Evolutionary conservation across 2,797 vertebrate species (phyloP).

Genomic region (Garrulus glandarius): DNA sequence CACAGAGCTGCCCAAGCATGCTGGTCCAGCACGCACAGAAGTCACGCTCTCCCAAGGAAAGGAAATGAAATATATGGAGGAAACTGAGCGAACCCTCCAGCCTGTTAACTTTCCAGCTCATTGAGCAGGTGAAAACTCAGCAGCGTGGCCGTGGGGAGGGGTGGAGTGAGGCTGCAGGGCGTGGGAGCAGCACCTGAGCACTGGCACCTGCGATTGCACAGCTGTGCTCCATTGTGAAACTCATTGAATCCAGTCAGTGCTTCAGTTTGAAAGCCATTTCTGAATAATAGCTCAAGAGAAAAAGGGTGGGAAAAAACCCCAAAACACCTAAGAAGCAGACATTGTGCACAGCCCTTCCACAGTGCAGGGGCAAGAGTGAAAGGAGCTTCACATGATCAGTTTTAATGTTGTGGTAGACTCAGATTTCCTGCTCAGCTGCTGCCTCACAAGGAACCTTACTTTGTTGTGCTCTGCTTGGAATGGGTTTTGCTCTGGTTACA

Average conservation of each 20-base stretch:
- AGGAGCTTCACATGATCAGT: not conserved
- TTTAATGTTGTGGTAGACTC: not conserved
- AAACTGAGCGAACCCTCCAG: not conserved
- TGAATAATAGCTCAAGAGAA: not conserved
- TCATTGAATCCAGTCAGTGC: not conserved
- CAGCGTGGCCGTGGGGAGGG: not conserved
- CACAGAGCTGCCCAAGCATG: not conserved
- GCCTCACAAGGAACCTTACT: not conserved
- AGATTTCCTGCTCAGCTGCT: not conserved
- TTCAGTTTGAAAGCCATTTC: not conserved
- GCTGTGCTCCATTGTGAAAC: not conserved
- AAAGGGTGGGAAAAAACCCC: accelerated
- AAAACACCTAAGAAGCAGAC: not conserved
- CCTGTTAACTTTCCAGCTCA: not conserved
- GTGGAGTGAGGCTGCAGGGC: not conserved
- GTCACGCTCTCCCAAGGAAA: not conserved
- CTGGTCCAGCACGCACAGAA: not conserved
- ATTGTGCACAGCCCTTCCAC: not conserved
- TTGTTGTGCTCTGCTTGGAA: not conserved
- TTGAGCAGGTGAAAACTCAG: not conserved
- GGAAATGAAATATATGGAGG: not conserved
- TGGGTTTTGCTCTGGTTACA: not conserved
- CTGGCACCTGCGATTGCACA: not conserved
- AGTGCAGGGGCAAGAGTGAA: not conserved
- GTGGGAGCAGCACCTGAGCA: not conserved